These are phyloP conservation scores for Lordiphosa stackelbergi DNA, from an alignment of 1,140 invertebrate genomes.

Conservation along the genomic window DNA sequence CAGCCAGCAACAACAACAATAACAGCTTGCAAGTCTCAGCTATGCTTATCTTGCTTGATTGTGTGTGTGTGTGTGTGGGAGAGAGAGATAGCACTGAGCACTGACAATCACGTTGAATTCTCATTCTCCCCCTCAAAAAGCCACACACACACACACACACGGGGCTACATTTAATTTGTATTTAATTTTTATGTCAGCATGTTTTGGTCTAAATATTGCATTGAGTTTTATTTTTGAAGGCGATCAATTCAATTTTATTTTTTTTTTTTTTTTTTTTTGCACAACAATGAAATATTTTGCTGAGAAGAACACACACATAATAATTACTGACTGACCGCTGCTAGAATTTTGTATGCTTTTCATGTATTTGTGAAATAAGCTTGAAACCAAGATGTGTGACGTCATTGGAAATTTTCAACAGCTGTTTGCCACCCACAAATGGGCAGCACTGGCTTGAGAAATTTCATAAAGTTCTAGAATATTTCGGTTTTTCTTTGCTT, in stretches of 20 bases:
- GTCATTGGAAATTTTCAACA: conserved; percentile 16
- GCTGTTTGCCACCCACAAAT: no score
- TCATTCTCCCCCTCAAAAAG: conserved; percentile 27
- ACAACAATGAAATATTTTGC: conserved; percentile 12
- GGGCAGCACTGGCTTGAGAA: neutral
- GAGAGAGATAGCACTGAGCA: conserved; percentile 3
- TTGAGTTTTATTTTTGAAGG: conserved; percentile 30
- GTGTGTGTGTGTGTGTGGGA: conserved; percentile 14
- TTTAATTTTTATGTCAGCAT: conserved; percentile 51
- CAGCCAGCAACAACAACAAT: conserved; percentile 1
- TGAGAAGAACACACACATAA: neutral
- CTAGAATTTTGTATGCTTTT: conserved; percentile 1
- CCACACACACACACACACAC: neutral
- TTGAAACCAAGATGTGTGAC: conserved; percentile 13
- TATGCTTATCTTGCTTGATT: conserved; percentile 11
- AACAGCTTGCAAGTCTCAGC: conserved; percentile 3
- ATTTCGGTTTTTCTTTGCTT: no score
- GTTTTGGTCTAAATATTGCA: conserved; percentile 25
- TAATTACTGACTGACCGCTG: neutral
- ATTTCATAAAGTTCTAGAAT: no score
- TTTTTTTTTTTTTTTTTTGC: conserved; percentile 31
- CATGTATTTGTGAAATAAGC: conserved; percentile 34
- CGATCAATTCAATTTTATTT: conserved; percentile 20
- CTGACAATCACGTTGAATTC: conserved; percentile 42
- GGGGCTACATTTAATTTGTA: conserved; percentile 32